phyloP scores from a whole-genome alignment of 2,888 invertebrate genomes.

The Sarcophaga caerulescens region DNA sequence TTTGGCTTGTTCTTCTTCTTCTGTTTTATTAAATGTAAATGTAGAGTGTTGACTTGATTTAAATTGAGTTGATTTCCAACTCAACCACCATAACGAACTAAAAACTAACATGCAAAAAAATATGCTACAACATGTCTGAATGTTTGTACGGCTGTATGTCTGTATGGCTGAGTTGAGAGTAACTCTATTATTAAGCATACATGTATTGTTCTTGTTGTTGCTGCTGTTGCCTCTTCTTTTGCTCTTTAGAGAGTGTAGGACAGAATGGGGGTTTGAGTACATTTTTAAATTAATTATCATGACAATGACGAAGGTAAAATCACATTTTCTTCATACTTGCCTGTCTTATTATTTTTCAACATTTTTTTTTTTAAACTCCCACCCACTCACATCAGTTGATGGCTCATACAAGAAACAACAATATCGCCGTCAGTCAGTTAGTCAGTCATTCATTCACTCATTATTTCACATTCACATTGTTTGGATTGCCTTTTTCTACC shows the following conservation, averaged over 20 bases:
- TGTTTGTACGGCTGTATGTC: too few relatives aligned
- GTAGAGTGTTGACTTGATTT: constrained; percentile 50
- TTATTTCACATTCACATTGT: constrained; percentile 34
- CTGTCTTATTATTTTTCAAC: constrained; percentile 19
- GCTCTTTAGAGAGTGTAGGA: not conserved
- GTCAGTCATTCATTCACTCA: constrained; percentile 18
- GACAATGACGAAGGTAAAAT: constrained; percentile 65
- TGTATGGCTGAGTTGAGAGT: too few relatives aligned
- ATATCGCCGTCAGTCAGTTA: not conserved
- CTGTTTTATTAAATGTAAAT: not conserved
- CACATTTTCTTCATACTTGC: constrained; percentile 30
- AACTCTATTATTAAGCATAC: not conserved
- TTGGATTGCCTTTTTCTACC: not conserved
- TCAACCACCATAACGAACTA: constrained; percentile 27
- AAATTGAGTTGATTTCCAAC: constrained; percentile 50
- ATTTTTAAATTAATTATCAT: constrained; percentile 62
- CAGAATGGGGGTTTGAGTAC: constrained; percentile 23
- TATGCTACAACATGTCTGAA: not conserved
- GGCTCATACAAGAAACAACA: not conserved
- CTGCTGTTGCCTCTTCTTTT: not conserved
- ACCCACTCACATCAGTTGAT: not conserved
- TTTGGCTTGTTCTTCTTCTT: not conserved
- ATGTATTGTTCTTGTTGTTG: not conserved
- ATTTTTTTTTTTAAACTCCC: not conserved
- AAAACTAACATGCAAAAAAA: constrained; percentile 19